Percentiles rank a stretch among this genome's conserved stretches.
Conservation (phyloP, 2,113 vertebrate species). For the Serilophus lunatus region DNA sequence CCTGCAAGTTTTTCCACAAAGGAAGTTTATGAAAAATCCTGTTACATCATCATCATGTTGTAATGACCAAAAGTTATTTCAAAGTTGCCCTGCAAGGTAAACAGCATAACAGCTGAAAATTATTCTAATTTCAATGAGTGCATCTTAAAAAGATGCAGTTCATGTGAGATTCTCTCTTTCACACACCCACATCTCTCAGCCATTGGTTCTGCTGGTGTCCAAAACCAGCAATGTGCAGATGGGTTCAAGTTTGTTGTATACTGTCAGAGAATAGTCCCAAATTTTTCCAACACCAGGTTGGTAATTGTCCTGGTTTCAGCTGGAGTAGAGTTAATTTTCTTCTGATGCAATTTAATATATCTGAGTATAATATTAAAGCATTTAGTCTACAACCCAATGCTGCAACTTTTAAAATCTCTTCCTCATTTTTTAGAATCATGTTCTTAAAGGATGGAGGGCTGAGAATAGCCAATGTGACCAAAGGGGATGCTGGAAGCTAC, state of each 20-base stretch:
- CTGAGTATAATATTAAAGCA: neutral
- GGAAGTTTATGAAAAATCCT: neutral
- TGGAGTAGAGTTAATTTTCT: neutral
- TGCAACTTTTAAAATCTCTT: neutral
- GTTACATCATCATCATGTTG: neutral
- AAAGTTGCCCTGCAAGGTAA: neutral
- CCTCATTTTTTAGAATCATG: constrained; percentile 67
- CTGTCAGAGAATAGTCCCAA: neutral
- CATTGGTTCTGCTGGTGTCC: neutral
- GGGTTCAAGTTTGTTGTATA: neutral
- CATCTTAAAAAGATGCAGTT: neutral
- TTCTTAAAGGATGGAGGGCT: constrained; percentile 85
- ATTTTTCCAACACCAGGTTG: neutral
- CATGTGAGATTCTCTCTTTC: neutral
- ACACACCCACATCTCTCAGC: neutral
- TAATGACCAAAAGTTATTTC: neutral
- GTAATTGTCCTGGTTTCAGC: neutral
- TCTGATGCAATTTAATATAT: neutral
- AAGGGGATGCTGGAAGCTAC: constrained; percentile 83
- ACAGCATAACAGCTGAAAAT: neutral
- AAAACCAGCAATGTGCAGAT: accelerated
- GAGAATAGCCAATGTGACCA: constrained; percentile 85
- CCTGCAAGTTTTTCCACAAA: neutral
- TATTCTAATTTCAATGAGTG: neutral
- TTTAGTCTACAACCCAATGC: neutral